Percentiles rank a stretch among this genome's conserved stretches.
phyloP scores from a whole-genome alignment of 2,113 vertebrate genomes.

The Panthera uncia region DNA sequence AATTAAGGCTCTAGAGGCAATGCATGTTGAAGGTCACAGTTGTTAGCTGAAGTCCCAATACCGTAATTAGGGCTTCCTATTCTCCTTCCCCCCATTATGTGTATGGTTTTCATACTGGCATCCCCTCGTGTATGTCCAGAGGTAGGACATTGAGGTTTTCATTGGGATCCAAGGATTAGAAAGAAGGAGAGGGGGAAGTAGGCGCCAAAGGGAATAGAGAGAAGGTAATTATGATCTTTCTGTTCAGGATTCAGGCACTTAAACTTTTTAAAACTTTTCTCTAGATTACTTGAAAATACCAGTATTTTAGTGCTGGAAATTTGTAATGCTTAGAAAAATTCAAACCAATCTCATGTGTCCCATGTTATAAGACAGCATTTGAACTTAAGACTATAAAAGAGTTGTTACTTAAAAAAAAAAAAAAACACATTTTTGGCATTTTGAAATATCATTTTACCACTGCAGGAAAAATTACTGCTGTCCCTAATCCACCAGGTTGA shows the following conservation, averaged over 20 bases:
- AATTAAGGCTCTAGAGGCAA: not conserved
- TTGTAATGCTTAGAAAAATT: not conserved
- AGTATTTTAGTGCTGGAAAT: not conserved
- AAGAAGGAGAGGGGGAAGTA: not conserved
- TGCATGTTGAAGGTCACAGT: not conserved
- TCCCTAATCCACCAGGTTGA: not conserved
- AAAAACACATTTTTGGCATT: not conserved
- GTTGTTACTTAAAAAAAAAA: not conserved
- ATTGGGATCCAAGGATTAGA: not conserved
- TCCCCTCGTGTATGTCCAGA: not conserved
- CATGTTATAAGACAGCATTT: not conserved
- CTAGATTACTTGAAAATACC: not conserved
- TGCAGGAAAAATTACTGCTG: not conserved
- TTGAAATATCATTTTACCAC: constrained; percentile 42
- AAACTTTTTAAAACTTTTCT: not conserved
- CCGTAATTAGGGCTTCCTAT: not conserved
- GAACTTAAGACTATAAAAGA: not conserved
- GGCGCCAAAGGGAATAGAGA: not conserved
- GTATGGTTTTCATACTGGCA: not conserved
- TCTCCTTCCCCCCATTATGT: too few species aligned
- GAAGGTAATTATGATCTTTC: not conserved
- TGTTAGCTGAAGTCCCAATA: not conserved
- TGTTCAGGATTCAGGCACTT: not conserved
- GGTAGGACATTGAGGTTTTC: not conserved
- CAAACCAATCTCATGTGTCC: not conserved